phyloP scores from a whole-genome alignment of 2,113 vertebrate species.

The Sus scrofa region T2T-Sscrofa CM000827.6:61704501-61705000 shows the following conservation, averaged over 20 bases:
- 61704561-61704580: no score
- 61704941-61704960: not conserved
- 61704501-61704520: conserved; percentile 12
- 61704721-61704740: no score
- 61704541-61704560: no score
- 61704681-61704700: no score
- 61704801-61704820: not conserved
- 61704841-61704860: not conserved
- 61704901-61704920: not conserved
- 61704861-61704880: not conserved
- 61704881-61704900: not conserved
- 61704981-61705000: not conserved
- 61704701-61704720: no score
- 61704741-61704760: no score
- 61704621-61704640: no score
- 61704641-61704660: no score
- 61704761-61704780: no score
- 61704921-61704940: not conserved
- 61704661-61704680: no score
- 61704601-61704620: no score
- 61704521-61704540: not conserved
- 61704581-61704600: no score
- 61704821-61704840: not conserved
- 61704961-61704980: not conserved
- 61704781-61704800: not conserved